Evolutionary conservation across 2,797 vertebrate genomes (phyloP), one percentile per base, ranked within the genome.

Genomic region (Sphaeramia orbicularis): DNA sequence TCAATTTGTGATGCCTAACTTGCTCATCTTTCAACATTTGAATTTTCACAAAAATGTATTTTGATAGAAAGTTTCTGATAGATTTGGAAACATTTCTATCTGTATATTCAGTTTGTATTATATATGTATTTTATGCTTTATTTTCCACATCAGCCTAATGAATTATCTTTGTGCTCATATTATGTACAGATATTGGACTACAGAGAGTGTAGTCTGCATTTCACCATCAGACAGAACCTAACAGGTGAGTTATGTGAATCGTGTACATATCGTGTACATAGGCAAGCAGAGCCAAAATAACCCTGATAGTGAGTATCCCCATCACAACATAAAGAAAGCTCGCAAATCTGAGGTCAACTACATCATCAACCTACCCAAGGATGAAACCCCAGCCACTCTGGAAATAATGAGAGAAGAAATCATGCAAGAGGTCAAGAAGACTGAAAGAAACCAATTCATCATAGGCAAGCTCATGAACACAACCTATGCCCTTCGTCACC

Each of bases 271-370:
- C n/a, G n/a, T n/a, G n/a, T n/a, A n/a, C n/a, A n/a, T n/a, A n/a
- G n/a, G n/a, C n/a, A n/a, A n/a, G 30, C 52, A 51, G 30, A 68
- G 57, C 45, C 51, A 50, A 63, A 67, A 74, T 64, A 74, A 63
- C 64, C 71, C 71, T 1, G 43, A 52, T 14, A 74, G 36, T 21
- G 52, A 63, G 10, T 43, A 71, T 42, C 51, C 67, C 42, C 58
- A 63, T 62, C 32, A 38, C 37, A 62, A 71, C 58, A 70, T 62
- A 19, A 70, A 70, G 41, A 47, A 59, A 62, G 59, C 51, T 32
- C 35, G 59, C 71, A 47, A 48, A 60, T 56, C 67, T 47, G 47
- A 59, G 47, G 65, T 69, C 19, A n/a, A n/a, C n/a, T n/a, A n/a
- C n/a, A n/a, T n/a, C n/a, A n/a, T n/a, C n/a, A n/a, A n/a, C n/a